Conservation (phyloP, 2,888 invertebrate species). For the Gnatocerus cornutus region DNA sequence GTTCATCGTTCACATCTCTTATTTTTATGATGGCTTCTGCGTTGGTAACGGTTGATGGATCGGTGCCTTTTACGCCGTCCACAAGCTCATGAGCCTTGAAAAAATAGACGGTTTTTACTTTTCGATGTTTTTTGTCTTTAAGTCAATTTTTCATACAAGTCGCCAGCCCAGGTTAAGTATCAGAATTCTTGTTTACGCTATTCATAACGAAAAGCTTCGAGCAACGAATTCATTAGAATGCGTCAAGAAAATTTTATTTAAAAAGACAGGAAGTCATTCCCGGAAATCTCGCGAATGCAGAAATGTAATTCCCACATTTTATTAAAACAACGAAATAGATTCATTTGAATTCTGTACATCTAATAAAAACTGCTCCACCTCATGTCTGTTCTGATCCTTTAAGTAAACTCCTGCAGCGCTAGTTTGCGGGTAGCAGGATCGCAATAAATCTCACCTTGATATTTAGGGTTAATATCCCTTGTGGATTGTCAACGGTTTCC, state of each 20-base stretch:
- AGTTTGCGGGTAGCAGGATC: slow-evolving; percentile 19
- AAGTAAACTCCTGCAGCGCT: slow-evolving; percentile 8
- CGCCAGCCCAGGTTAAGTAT: too few species aligned
- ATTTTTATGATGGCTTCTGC: slow-evolving; percentile 88
- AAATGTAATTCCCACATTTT: too few species aligned
- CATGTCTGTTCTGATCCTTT: not conserved
- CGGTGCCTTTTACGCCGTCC: slow-evolving; percentile 80
- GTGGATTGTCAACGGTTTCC: slow-evolving; percentile 85
- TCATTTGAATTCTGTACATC: not conserved
- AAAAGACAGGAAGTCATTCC: too few species aligned
- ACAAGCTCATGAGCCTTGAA: slow-evolving; percentile 84
- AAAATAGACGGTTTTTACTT: too few species aligned
- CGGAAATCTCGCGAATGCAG: too few species aligned
- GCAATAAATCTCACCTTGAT: slow-evolving; percentile 75
- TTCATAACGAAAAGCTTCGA: too few species aligned
- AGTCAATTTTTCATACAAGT: slow-evolving; percentile 1
- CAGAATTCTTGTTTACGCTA: too few species aligned
- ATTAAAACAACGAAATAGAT: too few species aligned
- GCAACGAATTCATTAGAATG: too few species aligned
- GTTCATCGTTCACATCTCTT: slow-evolving; percentile 91
- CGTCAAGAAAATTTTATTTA: too few species aligned
- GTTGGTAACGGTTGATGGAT: slow-evolving; percentile 79
- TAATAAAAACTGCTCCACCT: not conserved
- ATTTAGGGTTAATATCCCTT: slow-evolving; percentile 84
- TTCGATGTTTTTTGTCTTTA: too few species aligned